Percentiles rank a stretch among this genome's conserved stretches.
phyloP scores from a whole-genome alignment of 2,113 vertebrate species.

The Nothocercus julius region DNA sequence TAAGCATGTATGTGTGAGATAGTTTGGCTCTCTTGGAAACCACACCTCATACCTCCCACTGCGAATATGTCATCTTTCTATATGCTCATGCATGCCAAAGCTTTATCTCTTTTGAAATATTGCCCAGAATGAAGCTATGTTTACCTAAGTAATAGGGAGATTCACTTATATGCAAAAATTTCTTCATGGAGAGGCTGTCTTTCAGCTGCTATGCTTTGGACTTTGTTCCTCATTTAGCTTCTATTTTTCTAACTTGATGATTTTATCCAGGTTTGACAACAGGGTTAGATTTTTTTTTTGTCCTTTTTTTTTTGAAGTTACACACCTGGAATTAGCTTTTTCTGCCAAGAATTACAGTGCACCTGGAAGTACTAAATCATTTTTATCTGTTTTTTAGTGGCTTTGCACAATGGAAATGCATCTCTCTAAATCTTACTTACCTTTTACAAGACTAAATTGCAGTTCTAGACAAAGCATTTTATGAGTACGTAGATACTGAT shows the following conservation, averaged over 20 bases:
- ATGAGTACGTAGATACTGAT: background rate
- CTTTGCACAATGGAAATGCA: conserved; percentile 55
- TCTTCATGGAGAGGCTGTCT: conserved; percentile 60
- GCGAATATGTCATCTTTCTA: conserved; percentile 70
- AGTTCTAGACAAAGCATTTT: conserved; percentile 12
- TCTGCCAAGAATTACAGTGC: conserved; percentile 76
- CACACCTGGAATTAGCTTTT: conserved; percentile 80
- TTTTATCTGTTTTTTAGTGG: conserved; percentile 72
- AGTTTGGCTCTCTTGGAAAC: conserved; percentile 67
- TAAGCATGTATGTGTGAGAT: conserved; percentile 22
- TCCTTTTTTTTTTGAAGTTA: conserved; percentile 70
- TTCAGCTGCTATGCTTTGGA: conserved; percentile 53
- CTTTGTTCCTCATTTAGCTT: conserved; percentile 72
- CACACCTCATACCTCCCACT: conserved; percentile 82
- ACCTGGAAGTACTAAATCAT: conserved; percentile 83
- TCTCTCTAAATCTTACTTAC: conserved; percentile 60
- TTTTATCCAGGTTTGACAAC: conserved; percentile 82
- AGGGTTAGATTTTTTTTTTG: background rate
- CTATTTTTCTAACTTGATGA: conserved; percentile 75
- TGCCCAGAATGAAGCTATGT: conserved; percentile 75
- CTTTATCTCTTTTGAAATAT: conserved; percentile 77
- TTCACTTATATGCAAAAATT: conserved; percentile 69
- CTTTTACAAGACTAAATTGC: conserved; percentile 31
- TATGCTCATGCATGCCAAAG: conserved; percentile 71
- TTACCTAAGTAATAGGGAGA: conserved; percentile 78